Percentiles rank a stretch among this genome's conserved stretches.
These are phyloP conservation scores for Cotesia chilonis DNA, from an alignment of 1,140 invertebrate species.

Conservation along the genomic window DNA sequence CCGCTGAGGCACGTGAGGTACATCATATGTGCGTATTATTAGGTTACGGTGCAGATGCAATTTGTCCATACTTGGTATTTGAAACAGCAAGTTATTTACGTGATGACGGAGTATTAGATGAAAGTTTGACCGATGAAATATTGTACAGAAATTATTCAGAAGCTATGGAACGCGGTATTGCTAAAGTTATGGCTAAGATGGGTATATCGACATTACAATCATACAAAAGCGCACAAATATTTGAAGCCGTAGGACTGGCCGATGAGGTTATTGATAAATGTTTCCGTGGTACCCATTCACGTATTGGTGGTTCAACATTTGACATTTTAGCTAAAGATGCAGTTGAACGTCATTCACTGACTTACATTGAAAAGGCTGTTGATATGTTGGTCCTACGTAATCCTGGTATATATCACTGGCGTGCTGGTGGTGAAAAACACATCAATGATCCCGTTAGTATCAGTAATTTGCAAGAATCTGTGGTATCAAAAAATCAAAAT, in stretches of 20 bases:
- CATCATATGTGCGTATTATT: constrained; percentile 96
- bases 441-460: constrained; percentile 96
- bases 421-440: constrained; percentile 96
- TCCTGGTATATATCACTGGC: constrained; percentile 96
- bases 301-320: constrained; percentile 93
- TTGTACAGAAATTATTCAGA: constrained; percentile 82
- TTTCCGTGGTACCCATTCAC: constrained; percentile 93
- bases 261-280: constrained; percentile 94
- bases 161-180: constrained; percentile 81
- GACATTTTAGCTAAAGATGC: constrained; percentile 90
- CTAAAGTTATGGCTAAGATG: constrained; percentile 99
- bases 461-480: constrained; percentile 93
- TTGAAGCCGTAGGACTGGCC: constrained; percentile 95
- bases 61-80: constrained; percentile 97
- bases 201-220: constrained; percentile 98
- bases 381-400: constrained; percentile 89
- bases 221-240: constrained; percentile 99
- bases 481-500: constrained; percentile 79
- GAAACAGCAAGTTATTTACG: constrained; percentile 87
- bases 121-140: constrained; percentile 80
- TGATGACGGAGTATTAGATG: constrained; percentile 82
- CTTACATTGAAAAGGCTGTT: constrained; percentile 75
- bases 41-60: constrained; percentile 96
- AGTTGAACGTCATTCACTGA: constrained; percentile 82
- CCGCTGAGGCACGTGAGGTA: constrained; percentile 93